Conservation (phyloP, 2,113 vertebrate genomes). For the Naja naja region DNA sequence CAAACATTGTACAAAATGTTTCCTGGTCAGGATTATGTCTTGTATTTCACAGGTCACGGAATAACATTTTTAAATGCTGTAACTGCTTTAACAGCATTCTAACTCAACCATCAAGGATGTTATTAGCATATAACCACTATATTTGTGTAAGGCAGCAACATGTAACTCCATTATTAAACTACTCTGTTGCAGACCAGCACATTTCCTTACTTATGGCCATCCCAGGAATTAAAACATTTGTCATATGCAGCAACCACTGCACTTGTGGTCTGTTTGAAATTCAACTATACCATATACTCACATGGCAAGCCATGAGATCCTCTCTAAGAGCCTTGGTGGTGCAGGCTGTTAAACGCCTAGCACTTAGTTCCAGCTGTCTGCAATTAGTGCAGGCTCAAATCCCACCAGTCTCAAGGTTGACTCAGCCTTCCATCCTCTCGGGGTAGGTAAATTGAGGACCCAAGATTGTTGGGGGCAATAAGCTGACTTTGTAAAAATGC, state of each 20-base stretch:
- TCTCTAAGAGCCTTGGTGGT: no score
- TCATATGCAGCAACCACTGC: neutral
- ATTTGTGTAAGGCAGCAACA: neutral
- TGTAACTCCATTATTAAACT: neutral
- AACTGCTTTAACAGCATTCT: neutral
- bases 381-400: no score
- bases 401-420: no score
- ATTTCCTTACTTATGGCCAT: neutral
- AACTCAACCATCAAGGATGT: neutral
- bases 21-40: neutral
- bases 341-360: no score
- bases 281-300: neutral
- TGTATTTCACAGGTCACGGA: neutral
- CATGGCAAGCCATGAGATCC: neutral
- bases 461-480: no score
- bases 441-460: no score
- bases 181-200: neutral
- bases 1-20: neutral
- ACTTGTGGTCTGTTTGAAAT: neutral
- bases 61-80: neutral
- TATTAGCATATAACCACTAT: neutral
- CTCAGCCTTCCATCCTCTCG: no score
- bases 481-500: no score
- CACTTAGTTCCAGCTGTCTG: no score
- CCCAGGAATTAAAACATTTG: neutral